Base-by-base conservation (phyloP, 2,113 vertebrate species). In the Oryctolagus cuniculus region DNA sequence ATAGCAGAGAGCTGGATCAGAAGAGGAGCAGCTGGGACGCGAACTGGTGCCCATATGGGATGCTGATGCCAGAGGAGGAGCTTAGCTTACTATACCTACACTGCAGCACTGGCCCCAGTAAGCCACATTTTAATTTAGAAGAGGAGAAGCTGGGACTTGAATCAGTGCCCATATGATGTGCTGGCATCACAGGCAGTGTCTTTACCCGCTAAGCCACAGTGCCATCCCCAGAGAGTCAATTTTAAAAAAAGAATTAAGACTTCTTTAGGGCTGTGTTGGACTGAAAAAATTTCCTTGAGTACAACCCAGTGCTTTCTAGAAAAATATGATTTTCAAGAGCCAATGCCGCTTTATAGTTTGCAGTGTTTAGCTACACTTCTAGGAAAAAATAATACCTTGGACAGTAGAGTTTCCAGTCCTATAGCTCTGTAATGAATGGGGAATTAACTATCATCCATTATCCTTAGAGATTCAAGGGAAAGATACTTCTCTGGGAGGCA, bases 401-500 rank as follows among this genome's bases (percentile, higher is more conserved):
- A 49, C 31, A 29, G 55, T 58, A 77, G 49, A 51, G 36, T 72
- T 92, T 89, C 67, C 44, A 83, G 36, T 21, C 83, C 21, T 66
- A 87, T 78, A 63, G 69, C 81, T 85, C 78, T 78, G 29, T 38
- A 93, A 58, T 72, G 5, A 95, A 67, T 70, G 73, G 88, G 82
- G 36, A 90, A 63, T 80, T 38, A 86, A 24, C 64, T 61, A 7
- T 25, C 11, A 31, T 72, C 53, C 74, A 11, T 69, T 44, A 81
- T 44, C 31, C 51, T 77, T 86, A 73, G 9, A 21, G 55, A 36
- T 34, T 67, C 44, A 34, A 58, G 13, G 72, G 17, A 88, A 75
- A 69, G 29, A 51, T 6, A 34, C 64, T 75, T 29, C 73, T 9
- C 21, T 34, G 6, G 58, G 38, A 86, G 61, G 61, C 53, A 17